Conservation (phyloP, 2,888 invertebrate species). For the Troilus luridus region DNA sequence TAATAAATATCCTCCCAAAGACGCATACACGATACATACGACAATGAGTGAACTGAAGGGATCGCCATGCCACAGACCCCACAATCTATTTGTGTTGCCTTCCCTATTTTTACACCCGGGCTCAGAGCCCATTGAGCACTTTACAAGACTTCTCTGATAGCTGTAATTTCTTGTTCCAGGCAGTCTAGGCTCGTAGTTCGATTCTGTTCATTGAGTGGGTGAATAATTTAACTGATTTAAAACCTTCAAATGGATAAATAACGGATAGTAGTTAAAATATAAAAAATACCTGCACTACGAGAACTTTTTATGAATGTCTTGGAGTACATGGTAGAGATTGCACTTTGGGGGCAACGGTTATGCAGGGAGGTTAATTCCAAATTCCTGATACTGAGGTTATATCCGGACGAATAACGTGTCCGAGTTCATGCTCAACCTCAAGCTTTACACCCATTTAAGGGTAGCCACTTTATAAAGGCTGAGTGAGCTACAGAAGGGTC, state of each 20-base stretch:
- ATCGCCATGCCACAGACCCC: constrained; percentile 38
- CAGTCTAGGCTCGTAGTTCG: not conserved
- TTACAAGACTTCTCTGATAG: constrained; percentile 3
- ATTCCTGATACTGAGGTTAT: too few species aligned
- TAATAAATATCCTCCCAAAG: not conserved
- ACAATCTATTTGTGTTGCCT: constrained; percentile 26
- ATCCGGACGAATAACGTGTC: too few species aligned
- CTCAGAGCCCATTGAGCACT: constrained; percentile 36
- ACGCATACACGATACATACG: not conserved
- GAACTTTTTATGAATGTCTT: too few species aligned
- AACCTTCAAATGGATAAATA: not conserved
- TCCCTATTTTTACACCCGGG: constrained; percentile 35
- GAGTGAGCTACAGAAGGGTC: too few species aligned
- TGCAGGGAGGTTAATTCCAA: too few species aligned
- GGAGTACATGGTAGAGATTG: too few species aligned
- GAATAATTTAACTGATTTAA: not conserved
- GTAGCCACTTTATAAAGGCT: too few species aligned
- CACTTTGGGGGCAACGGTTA: too few species aligned
- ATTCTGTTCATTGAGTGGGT: not conserved
- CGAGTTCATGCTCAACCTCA: too few species aligned
- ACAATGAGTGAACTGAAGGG: not conserved
- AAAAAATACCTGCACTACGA: too few species aligned
- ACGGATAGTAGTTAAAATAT: not conserved
- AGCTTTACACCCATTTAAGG: too few species aligned
- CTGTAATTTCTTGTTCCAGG: constrained; percentile 4